Base-by-base conservation (phyloP, 2,797 vertebrate genomes). In the Oreortyx pictus region DNA sequence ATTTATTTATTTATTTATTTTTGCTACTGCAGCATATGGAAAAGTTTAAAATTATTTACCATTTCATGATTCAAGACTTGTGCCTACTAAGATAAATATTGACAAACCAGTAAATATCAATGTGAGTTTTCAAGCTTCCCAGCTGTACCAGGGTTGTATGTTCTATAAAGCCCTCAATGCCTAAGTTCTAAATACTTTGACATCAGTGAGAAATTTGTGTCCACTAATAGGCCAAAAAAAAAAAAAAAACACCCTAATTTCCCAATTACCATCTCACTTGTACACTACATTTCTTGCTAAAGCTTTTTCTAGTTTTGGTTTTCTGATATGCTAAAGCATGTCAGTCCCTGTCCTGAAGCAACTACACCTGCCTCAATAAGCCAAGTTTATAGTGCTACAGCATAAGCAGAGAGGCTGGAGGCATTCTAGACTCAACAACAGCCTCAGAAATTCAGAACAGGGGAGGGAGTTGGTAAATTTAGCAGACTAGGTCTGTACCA, bases 401-500 rank as follows among this genome's bases (percentile, higher is more conserved):
- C 31, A 25, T 71, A 77, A 90, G 41, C 16, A 74, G 33, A 89
- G 47, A 43, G 25, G 46, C 57, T 71, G 52, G 29, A 88, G 27
- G 60, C 78, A 49, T 91, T 62, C 50, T 65, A 74, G 68, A 56
- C 82, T 65, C 61, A 88, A 87, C 71, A 73, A 70, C 35, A 88
- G 66, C 16, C 84, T 73, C 54, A 59, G 23, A 41, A 93, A 91
- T 77, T 88, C 65, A 50, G 84, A 87, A 82, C 49, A 64, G 25
- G 67, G 62, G 37, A 88, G 37, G 14, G 43, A 95, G 41, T 31
- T 68, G 68, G 88, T 62, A 86, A 74, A 89, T 89, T 50, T 37
- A 92, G 61, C 61, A 78, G 67, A 56, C 49, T 75, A 93, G 94
- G 93, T 86, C 68, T 59, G 56, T 68, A 94, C 44, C 80, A 93